Percentiles rank a stretch among this genome's conserved stretches.
These are phyloP conservation scores for Lydus trimaculatus DNA, from an alignment of 2,888 invertebrate species.

Conservation along the genomic window DNA sequence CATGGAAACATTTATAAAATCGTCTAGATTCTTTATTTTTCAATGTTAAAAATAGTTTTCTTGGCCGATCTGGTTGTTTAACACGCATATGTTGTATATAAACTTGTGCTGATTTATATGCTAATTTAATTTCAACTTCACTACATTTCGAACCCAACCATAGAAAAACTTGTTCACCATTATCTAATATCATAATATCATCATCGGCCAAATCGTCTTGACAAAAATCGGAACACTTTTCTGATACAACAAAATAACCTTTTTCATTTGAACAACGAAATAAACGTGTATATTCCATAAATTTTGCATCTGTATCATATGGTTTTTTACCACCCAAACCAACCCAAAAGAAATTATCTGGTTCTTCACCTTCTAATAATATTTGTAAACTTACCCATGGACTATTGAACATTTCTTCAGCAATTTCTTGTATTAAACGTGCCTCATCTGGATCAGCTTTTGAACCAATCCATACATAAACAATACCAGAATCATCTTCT, in stretches of 20 bases:
- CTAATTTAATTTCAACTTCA: slow-evolving; percentile 98
- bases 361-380: slow-evolving; percentile 92
- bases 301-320: slow-evolving; percentile 88
- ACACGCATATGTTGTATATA: slow-evolving; percentile 97
- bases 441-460: slow-evolving; percentile 87
- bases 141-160: slow-evolving; percentile 98
- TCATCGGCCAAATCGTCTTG: slow-evolving; percentile 99
- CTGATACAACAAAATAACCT: slow-evolving; percentile 98
- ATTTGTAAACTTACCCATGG: slow-evolving; percentile 81
- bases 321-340: slow-evolving; percentile 88
- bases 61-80: slow-evolving; percentile 88
- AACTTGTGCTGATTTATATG: slow-evolving; percentile 98
- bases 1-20: slow-evolving; percentile 99
- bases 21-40: slow-evolving; percentile 95
- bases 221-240: slow-evolving; percentile 98
- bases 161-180: slow-evolving; percentile 96
- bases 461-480: slow-evolving; percentile 95
- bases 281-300: slow-evolving; percentile 90
- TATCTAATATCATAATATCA: slow-evolving; percentile 99
- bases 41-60: slow-evolving; percentile 92
- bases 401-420: slow-evolving; percentile 90
- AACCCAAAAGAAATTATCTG: slow-evolving; percentile 98
- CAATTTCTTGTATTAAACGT: slow-evolving; percentile 87
- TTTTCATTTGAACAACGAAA: slow-evolving; percentile 99
- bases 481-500: slow-evolving; percentile 85